phyloP scores from a whole-genome alignment of 2,888 invertebrate genomes.

The Nemoura dubitans region DNA sequence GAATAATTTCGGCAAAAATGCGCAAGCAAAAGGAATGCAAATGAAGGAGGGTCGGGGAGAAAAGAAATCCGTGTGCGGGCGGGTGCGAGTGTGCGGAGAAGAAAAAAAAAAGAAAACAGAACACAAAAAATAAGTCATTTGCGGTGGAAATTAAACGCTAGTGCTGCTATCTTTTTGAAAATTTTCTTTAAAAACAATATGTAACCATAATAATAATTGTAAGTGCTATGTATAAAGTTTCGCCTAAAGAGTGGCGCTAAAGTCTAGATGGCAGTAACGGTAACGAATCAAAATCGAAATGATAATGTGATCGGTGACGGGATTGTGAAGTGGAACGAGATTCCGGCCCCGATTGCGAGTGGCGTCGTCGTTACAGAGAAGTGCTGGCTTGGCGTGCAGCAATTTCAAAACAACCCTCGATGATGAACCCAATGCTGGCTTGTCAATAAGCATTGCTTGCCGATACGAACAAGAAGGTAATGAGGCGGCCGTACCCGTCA shows the following conservation, averaged over 20 bases:
- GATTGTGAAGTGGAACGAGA: too few relatives aligned
- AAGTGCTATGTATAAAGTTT: too few relatives aligned
- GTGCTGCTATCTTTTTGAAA: background rate
- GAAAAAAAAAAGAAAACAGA: slow-evolving; percentile 23
- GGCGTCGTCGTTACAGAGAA: too few relatives aligned
- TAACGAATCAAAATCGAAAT: slow-evolving; percentile 18
- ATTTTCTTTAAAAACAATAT: too few relatives aligned
- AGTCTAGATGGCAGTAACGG: background rate
- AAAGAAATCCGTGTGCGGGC: background rate
- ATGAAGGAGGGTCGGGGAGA: slow-evolving; percentile 2
- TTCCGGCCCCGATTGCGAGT: too few relatives aligned
- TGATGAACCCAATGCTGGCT: too few relatives aligned
- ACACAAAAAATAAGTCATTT: slow-evolving; percentile 27
- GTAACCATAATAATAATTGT: too few relatives aligned
- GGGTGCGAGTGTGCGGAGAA: background rate
- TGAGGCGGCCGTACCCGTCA: too few relatives aligned
- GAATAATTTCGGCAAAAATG: background rate
- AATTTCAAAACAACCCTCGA: too few relatives aligned
- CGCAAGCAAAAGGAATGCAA: slow-evolving; percentile 12
- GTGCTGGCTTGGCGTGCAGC: too few relatives aligned
- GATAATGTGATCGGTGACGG: slow-evolving; percentile 3
- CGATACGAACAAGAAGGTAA: too few relatives aligned
- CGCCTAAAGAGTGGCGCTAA: background rate
- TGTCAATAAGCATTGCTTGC: too few relatives aligned
- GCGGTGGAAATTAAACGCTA: background rate